Evolutionary conservation across 1,140 invertebrate species (phyloP).

Genomic region (Mactra quadrangularis): DNA sequence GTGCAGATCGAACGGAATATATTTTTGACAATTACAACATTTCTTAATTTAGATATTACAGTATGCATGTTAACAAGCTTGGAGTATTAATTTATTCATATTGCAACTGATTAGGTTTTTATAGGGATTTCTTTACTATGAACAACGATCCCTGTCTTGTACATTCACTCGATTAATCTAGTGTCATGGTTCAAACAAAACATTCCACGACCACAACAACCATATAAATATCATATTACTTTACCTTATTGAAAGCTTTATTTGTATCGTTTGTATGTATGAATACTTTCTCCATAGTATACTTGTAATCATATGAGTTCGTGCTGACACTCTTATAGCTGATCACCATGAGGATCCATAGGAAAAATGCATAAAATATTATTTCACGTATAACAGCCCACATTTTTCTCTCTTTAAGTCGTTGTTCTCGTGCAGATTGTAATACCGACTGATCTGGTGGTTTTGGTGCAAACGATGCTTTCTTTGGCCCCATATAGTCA

Average conservation of each 20-base stretch:
- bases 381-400: slow-evolving; percentile 84
- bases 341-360: slow-evolving; percentile 84
- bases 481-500: slow-evolving; percentile 67
- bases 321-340: slow-evolving; percentile 84
- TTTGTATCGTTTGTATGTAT: slow-evolving; percentile 79
- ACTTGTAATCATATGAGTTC: slow-evolving; percentile 82
- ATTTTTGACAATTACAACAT: too few species aligned
- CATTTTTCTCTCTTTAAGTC: slow-evolving; percentile 85
- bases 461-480: slow-evolving; percentile 79
- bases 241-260: slow-evolving; percentile 74
- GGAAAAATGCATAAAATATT: slow-evolving; percentile 84
- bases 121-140: too few species aligned
- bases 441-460: slow-evolving; percentile 82
- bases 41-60: too few species aligned
- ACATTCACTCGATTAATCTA: too few species aligned
- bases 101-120: too few species aligned
- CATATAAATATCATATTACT: too few species aligned
- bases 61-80: too few species aligned
- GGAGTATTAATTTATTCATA: too few species aligned
- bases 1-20: too few species aligned
- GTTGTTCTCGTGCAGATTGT: slow-evolving; percentile 81
- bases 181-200: too few species aligned
- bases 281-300: slow-evolving; percentile 83
- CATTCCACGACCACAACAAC: too few species aligned
- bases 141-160: too few species aligned